phyloP scores from a whole-genome alignment of 1,140 invertebrate genomes.

The Acromyrmex charruanus region DNA sequence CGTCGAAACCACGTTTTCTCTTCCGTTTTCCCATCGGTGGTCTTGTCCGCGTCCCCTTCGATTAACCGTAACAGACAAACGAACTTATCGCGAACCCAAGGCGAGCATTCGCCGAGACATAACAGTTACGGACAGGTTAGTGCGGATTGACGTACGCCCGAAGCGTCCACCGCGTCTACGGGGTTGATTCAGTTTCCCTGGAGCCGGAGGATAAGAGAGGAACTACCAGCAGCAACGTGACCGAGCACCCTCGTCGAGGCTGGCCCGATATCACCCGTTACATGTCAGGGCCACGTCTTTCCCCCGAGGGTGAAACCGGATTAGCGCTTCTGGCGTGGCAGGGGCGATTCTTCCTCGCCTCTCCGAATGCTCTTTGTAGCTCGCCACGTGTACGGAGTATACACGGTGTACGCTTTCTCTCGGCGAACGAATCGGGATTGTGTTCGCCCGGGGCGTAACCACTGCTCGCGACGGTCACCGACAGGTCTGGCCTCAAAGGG shows the following conservation, averaged over 20 bases:
- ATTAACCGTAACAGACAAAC: slow-evolving; percentile 55
- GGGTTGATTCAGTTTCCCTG: slow-evolving; percentile 39
- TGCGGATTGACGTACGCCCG: slow-evolving; percentile 57
- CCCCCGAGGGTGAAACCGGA: slow-evolving; percentile 80
- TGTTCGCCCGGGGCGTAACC: not conserved
- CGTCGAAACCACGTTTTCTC: too few relatives aligned
- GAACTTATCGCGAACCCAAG: slow-evolving; percentile 50
- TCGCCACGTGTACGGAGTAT: slow-evolving; percentile 62
- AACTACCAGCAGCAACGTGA: slow-evolving; percentile 21
- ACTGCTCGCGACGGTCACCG: slow-evolving; percentile 22
- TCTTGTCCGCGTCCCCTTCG: slow-evolving; percentile 42
- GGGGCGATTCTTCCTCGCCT: slow-evolving; percentile 79
- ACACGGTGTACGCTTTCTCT: not conserved
- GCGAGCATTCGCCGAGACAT: slow-evolving; percentile 56
- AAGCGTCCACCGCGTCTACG: slow-evolving; percentile 2
- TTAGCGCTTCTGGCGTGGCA: slow-evolving; percentile 79
- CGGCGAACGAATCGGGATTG: not conserved
- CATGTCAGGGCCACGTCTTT: slow-evolving; percentile 81
- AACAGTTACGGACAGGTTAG: slow-evolving; percentile 66
- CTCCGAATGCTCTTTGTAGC: slow-evolving; percentile 73
- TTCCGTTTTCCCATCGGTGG: not conserved
- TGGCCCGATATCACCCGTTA: slow-evolving; percentile 58
- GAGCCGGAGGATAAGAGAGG: slow-evolving; percentile 2
- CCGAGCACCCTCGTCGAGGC: slow-evolving; percentile 52
- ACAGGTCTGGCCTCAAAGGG: slow-evolving; percentile 16